These are phyloP conservation scores for Aerospiza tachiro DNA, from an alignment of 2,797 vertebrate genomes.

Conservation along the genomic window DNA sequence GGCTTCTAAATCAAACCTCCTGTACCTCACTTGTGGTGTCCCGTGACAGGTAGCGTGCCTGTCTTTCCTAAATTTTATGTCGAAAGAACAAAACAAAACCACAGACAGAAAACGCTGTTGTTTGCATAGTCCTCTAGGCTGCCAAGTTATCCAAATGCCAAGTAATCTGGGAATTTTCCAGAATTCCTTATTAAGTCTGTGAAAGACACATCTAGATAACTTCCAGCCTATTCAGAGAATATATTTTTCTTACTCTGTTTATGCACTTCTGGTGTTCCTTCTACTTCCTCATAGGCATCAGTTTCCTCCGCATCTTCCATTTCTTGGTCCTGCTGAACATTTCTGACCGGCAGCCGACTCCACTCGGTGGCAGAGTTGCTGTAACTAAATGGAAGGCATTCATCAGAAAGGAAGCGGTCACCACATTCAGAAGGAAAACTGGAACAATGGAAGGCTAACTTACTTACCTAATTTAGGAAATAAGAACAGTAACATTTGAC, in stretches of 20 bases:
- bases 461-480: neutral
- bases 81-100: neutral
- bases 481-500: neutral
- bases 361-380: conserved; percentile 58
- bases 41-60: neutral
- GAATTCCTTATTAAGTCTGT: neutral
- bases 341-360: conserved; percentile 14
- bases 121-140: neutral
- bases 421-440: neutral
- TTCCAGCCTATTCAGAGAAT: neutral
- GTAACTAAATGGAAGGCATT: conserved; percentile 61
- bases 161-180: neutral
- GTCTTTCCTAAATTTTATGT: neutral
- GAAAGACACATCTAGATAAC: neutral
- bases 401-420: neutral
- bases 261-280: conserved; percentile 68
- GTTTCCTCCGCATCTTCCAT: conserved; percentile 57
- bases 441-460: neutral
- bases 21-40: neutral
- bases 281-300: conserved; percentile 68
- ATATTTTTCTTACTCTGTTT: conserved; percentile 73
- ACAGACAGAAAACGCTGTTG: neutral
- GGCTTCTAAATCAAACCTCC: neutral
- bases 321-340: conserved; percentile 53
- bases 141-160: neutral